Evolutionary conservation across 2,113 vertebrate genomes (phyloP).

Genomic region (Hippocampus abdominalis): DNA sequence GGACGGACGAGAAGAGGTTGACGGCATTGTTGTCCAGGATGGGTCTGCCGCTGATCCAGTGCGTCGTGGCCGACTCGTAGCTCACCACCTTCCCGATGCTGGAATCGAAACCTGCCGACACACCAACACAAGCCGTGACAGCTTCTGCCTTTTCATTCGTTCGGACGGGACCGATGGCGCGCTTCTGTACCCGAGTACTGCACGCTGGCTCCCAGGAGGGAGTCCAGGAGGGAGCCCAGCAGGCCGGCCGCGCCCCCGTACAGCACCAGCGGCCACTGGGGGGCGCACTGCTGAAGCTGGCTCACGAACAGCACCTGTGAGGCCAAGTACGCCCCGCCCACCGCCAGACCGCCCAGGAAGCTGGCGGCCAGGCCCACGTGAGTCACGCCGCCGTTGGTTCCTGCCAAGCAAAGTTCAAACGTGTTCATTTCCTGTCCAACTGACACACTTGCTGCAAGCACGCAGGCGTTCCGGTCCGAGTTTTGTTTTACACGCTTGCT

Average conservation of each 20-base stretch:
- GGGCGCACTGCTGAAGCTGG: conserved; percentile 81
- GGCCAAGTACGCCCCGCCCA: conserved; percentile 83
- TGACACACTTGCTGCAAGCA: too few relatives aligned
- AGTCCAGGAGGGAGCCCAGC: conserved; percentile 90
- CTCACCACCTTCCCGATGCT: conserved; percentile 83
- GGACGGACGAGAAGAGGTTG: conserved; percentile 90
- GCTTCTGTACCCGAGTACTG: conserved; percentile 84
- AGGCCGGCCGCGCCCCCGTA: conserved; percentile 85
- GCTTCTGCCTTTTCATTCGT: not conserved
- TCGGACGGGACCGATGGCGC: too few relatives aligned
- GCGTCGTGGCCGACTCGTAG: conserved; percentile 72
- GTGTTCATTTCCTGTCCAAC: not conserved
- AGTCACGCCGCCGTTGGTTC: conserved; percentile 91
- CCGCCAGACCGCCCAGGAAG: conserved; percentile 81
- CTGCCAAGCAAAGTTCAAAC: conserved; percentile 54
- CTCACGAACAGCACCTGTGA: conserved; percentile 79
- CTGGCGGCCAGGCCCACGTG: conserved; percentile 82
- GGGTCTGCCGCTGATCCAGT: conserved; percentile 84
- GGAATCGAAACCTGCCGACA: conserved; percentile 80
- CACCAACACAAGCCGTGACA: not conserved
- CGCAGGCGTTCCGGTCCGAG: too few relatives aligned
- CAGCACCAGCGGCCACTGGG: conserved; percentile 89
- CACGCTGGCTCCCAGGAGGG: conserved; percentile 90
- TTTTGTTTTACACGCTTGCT: not conserved
- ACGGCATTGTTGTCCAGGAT: conserved; percentile 94